Conservation (phyloP, 2,888 invertebrate genomes). For the Pomacea canaliculata region DNA sequence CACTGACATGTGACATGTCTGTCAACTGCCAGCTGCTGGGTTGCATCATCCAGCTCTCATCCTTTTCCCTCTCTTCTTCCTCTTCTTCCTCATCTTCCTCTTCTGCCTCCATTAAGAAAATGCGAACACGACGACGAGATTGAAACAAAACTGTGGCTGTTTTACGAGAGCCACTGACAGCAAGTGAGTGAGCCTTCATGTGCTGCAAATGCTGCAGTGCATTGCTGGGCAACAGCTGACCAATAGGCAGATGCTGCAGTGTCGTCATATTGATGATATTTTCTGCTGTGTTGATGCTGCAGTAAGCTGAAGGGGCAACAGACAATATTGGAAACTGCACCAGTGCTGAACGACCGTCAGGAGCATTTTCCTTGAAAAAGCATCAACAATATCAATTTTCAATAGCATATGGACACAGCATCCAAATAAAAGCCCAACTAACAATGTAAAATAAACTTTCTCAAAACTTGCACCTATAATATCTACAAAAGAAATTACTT, state of each 20-base stretch:
- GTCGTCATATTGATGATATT: constrained; percentile 6
- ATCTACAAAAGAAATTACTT: no score
- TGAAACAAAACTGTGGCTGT: constrained; percentile 75
- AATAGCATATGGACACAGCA: no score
- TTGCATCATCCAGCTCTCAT: constrained; percentile 24
- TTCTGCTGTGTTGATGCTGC: constrained; percentile 15
- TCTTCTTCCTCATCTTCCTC: constrained; percentile 88
- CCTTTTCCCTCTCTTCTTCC: constrained; percentile 35
- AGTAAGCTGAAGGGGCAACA: constrained; percentile 5
- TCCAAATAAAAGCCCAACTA: no score
- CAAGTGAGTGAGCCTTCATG: constrained; percentile 19
- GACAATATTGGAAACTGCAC: constrained; percentile 14
- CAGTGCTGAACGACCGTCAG: constrained; percentile 11
- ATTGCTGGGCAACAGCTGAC: background rate
- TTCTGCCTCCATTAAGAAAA: constrained; percentile 93
- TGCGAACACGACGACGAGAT: constrained; percentile 82
- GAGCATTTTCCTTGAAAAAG: background rate
- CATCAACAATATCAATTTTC: no score
- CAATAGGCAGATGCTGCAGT: constrained; percentile 8
- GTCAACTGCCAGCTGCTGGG: constrained; percentile 1
- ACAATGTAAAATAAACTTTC: no score
- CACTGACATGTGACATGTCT: constrained; percentile 5
- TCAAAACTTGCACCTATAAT: no score
- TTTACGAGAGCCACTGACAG: constrained; percentile 17
- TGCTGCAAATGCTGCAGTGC: constrained; percentile 16